phyloP scores from a whole-genome alignment of 2,113 vertebrate species.

The Pardalotus punctatus region DNA sequence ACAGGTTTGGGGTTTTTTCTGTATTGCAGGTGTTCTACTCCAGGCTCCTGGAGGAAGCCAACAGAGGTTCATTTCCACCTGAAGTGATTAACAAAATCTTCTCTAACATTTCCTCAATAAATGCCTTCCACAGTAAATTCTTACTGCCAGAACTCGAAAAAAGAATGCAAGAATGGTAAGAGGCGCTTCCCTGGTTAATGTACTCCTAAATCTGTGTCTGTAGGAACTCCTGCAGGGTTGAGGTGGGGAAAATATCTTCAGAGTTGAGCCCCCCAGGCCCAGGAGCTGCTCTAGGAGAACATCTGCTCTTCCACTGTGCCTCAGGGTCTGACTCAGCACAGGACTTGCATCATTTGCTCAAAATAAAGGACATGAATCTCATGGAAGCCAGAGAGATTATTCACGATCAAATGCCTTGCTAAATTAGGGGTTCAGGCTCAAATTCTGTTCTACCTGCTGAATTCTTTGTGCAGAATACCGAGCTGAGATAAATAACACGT shows the following conservation, averaged over 20 bases:
- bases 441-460: background rate
- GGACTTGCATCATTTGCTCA: background rate
- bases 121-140: conserved; percentile 94
- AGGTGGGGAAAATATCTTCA: background rate
- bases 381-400: background rate
- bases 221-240: background rate
- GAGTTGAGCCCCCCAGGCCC: background rate
- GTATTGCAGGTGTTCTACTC: conserved; percentile 86
- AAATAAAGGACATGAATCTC: background rate
- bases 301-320: background rate
- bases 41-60: conserved; percentile 91
- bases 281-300: background rate
- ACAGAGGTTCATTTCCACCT: conserved; percentile 88
- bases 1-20: background rate
- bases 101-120: conserved; percentile 95
- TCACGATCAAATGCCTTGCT: background rate
- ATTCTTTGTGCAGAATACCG: background rate
- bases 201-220: background rate
- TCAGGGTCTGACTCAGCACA: conserved; percentile 20
- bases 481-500: background rate
- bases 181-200: background rate
- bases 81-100: conserved; percentile 97
- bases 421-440: background rate
- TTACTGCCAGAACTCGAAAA: conserved; percentile 94
- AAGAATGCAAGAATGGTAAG: conserved; percentile 98